Base-by-base conservation (phyloP, 2,888 invertebrate genomes). In the Orgyia antiqua region DNA sequence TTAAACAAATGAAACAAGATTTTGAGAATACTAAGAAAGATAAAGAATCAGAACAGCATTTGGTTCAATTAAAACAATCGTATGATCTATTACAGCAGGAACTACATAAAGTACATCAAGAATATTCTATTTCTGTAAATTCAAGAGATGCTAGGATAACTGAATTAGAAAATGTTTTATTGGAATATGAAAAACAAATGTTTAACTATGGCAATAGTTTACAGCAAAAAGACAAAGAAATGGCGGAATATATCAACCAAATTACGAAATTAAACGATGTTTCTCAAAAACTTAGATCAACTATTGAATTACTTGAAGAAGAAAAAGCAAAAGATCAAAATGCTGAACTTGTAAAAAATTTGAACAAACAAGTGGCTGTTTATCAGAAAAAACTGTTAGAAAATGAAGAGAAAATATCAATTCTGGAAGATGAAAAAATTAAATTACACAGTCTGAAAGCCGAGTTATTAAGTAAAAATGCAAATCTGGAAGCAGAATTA, bases 191-290 rank as follows among this genome's bases (percentile, higher is more conserved):
- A 54, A 75, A 71, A 26, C 86, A 87, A 58, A 76, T 87, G 51
- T 65, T 65, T 33, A 84, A 72, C 38, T 78, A 80, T 33, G 67
- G 72, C 11, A 80, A 75, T 40, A 65, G 68, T 12, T 54, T 86
- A 39, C 80, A 83, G 45, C 78, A 79, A 46, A 87, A 84, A 59
- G 79, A 84, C 46, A 83, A 82, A 55, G 83, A 83, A 58, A 56
- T 88, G 31, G 54, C 79, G 6, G 78, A 83, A 36, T 86, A 88
- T 58, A 74, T 87, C 4, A 82, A 86, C 33, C 87, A 89, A 73
- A 72, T 90, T 5, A 77, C 87, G 10, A 87, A 88, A 58, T 54
- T 89, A 10, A 88, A 89, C 59, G 75, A 77, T 40, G 68, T 86
- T 7, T 75, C 89, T 3, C 79, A 83, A 33, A 87, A 84, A 56